Evolutionary conservation across 2,888 invertebrate species (phyloP), one percentile per base, ranked within the genome.

Genomic region (Auanema sp.): DNA sequence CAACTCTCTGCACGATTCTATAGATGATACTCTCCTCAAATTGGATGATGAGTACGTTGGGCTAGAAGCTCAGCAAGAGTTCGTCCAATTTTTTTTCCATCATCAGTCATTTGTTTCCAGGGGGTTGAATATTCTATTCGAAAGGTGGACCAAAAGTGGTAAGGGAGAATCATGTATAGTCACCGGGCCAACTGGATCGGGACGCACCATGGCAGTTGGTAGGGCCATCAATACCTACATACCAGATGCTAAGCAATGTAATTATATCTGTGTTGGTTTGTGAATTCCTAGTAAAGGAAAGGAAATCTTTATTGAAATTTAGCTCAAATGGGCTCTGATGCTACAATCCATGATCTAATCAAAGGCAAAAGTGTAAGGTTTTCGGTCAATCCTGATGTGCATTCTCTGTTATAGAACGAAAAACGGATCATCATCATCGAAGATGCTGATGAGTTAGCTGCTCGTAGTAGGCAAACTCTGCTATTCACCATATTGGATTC

Each of bases 401-500:
- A n/a, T 56, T n/a, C 16, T 16, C 16, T 4, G 8, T 47, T 52
- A 18, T 24, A 63, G 63, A 43, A 18, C 2, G 16, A n/a, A 1
- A 51, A 24, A 14, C 58, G 63, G 10, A 49, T 63, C 14, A 33
- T 63, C 40, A 58, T 63, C 12, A 49, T 63, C 6, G 52, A 52
- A 51, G 58, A 53, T 18, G 63, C 63, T 14, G 63, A 63, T 52
- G 63, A 63, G 41, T 41, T 63, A 5, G 43, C 54, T 14, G 23
- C 66, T 14, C 51, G 56, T 16, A 42, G 25, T 24, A 18, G 61
- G 12, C 66, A 66, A 25, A 54, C 58, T 2, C 40, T 66, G n/a
- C 40, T 66, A 3, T 66, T 66, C 49, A 58, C 47, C 16, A 42
- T 66, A 25, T 54, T 66, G n/a, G 50, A 66, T 25, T 12, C 58